Evolutionary conservation across 2,888 invertebrate species (phyloP).

Genomic region (Griposia aprilina): DNA sequence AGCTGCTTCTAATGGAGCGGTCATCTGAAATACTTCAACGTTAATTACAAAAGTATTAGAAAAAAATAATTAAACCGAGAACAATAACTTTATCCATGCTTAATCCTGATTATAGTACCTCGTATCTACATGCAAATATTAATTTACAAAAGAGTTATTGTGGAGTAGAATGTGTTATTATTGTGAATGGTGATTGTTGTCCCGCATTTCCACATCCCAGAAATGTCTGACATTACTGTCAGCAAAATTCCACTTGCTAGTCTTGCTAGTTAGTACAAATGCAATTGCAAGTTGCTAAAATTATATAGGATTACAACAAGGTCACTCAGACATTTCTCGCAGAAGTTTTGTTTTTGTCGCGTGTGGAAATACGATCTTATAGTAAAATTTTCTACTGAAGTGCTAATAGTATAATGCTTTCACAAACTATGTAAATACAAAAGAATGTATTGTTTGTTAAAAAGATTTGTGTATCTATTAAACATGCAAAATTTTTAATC

Average conservation of each 20-base stretch:
- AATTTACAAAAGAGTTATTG: constrained; percentile 35
- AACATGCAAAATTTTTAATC: constrained; percentile 35
- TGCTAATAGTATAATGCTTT: not conserved
- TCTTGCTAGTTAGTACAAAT: constrained; percentile 7
- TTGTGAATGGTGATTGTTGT: constrained; percentile 27
- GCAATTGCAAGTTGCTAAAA: not conserved
- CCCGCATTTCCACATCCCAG: constrained; percentile 30
- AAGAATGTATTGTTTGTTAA: not conserved
- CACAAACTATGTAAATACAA: constrained; percentile 10
- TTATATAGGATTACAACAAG: not conserved
- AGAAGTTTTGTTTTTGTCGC: not conserved
- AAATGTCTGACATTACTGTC: constrained; percentile 25
- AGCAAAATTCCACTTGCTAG: not conserved
- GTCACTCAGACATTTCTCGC: constrained; percentile 16
- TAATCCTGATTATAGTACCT: constrained; percentile 38
- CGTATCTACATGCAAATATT: constrained; percentile 58
- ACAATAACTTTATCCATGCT: constrained; percentile 57
- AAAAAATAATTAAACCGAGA: constrained; percentile 39
- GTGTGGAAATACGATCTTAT: constrained; percentile 3
- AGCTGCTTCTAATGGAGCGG: constrained; percentile 45
- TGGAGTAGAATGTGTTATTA: constrained; percentile 25
- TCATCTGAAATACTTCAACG: constrained; percentile 57
- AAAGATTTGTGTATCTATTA: constrained; percentile 16
- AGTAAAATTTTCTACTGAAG: not conserved
- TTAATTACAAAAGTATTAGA: constrained; percentile 46